Conservation (phyloP, 2,797 vertebrate genomes). For the Sebastes diaconus region DNA sequence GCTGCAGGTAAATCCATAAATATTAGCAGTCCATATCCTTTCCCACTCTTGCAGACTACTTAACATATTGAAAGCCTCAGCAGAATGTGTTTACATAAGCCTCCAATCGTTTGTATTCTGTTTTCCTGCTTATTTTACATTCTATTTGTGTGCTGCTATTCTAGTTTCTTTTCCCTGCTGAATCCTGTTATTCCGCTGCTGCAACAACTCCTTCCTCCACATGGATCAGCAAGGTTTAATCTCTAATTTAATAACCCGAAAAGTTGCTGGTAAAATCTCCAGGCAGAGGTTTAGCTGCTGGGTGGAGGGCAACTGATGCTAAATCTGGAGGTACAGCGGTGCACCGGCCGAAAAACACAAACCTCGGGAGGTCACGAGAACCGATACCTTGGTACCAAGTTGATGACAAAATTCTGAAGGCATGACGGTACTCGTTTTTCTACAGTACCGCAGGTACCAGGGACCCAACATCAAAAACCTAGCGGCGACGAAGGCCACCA, state of each 20-base stretch:
- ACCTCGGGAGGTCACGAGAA: too few relatives aligned
- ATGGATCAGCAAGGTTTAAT: conserved; percentile 20
- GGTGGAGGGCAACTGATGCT: background rate
- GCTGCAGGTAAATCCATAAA: conserved; percentile 24
- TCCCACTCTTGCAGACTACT: background rate
- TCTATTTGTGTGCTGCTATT: conserved; percentile 31
- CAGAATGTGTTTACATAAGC: conserved; percentile 35
- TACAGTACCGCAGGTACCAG: too few relatives aligned
- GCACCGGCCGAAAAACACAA: fast-evolving
- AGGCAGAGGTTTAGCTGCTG: background rate
- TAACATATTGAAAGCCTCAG: conserved; percentile 29
- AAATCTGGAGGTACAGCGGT: background rate
- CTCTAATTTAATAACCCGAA: background rate
- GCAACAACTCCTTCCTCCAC: conserved; percentile 1
- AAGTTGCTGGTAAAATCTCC: background rate
- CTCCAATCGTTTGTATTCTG: background rate
- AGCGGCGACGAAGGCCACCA: too few relatives aligned
- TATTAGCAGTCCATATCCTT: background rate
- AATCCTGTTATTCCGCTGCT: conserved; percentile 19
- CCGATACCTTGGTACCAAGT: too few relatives aligned
- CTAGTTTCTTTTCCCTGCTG: background rate
- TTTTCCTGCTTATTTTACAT: conserved; percentile 31
- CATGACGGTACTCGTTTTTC: too few relatives aligned
- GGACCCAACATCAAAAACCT: too few relatives aligned
- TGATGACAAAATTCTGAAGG: too few relatives aligned